Percentiles rank a stretch among this genome's conserved stretches.
Evolutionary conservation across 2,113 vertebrate species (phyloP).

Genomic region (Cisticola juncidis): DNA sequence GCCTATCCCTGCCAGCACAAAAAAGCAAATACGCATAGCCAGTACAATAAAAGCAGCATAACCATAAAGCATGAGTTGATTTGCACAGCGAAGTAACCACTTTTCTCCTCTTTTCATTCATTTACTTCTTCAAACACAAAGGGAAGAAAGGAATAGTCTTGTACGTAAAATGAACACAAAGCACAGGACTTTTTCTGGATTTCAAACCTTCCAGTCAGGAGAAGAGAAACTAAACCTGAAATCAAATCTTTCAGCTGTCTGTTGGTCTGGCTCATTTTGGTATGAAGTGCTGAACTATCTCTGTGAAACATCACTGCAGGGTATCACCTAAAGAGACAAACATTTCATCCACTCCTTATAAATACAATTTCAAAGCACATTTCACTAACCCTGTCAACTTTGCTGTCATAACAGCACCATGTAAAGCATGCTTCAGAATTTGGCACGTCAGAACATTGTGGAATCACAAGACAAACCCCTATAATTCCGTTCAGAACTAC

Average conservation of each 20-base stretch:
- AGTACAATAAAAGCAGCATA: background rate
- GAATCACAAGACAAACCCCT: background rate
- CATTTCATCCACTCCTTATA: background rate
- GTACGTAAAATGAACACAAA: background rate
- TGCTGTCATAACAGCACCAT: background rate
- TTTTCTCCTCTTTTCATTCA: background rate
- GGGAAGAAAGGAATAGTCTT: background rate
- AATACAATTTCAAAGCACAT: background rate
- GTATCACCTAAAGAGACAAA: background rate
- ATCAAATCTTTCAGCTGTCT: background rate
- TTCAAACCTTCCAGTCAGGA: background rate
- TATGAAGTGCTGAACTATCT: background rate
- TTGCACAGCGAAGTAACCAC: background rate
- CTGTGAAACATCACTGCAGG: background rate
- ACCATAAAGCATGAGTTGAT: background rate
- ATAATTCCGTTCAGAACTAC: background rate
- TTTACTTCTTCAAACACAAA: background rate
- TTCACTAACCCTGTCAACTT: background rate
- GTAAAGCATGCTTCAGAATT: background rate
- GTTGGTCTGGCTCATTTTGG: background rate
- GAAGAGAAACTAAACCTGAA: background rate
- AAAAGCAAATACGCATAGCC: background rate
- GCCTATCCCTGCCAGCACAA: background rate
- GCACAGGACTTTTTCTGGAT: background rate
- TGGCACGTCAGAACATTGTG: background rate